A percentile compares a stretch with the other conserved stretches of the same genome.
phyloP scores from a whole-genome alignment of 2,888 invertebrate species.

The Eristalis intricaria region DNA sequence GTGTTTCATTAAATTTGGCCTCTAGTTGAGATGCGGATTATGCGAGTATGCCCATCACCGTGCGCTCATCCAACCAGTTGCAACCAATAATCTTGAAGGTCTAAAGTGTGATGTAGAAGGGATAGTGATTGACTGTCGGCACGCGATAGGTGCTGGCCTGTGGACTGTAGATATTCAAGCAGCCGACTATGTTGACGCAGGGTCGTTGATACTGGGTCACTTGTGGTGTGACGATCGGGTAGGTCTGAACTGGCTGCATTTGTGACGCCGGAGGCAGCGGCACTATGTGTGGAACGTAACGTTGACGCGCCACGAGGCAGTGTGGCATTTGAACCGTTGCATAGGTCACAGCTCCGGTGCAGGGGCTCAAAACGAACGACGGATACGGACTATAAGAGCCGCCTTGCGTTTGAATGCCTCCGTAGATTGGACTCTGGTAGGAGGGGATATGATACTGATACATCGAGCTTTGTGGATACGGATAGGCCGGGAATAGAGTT shows the following conservation, averaged over 20 bases:
- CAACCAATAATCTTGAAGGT: constrained; percentile 17
- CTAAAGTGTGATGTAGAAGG: constrained; percentile 58
- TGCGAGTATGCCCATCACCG: constrained; percentile 22
- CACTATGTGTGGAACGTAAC: constrained; percentile 1
- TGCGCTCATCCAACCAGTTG: constrained; percentile 43
- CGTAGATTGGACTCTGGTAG: constrained; percentile 3
- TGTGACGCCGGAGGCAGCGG: not conserved
- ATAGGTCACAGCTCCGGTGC: not conserved
- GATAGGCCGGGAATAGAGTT: not conserved
- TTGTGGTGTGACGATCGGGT: constrained; percentile 16
- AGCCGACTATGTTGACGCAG: constrained; percentile 35
- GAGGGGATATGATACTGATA: not conserved
- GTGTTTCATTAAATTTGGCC: constrained; percentile 12
- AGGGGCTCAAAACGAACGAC: constrained; percentile 10
- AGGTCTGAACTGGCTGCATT: not conserved
- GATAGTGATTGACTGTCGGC: constrained; percentile 47
- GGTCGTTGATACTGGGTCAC: constrained; percentile 13
- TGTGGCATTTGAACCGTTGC: not conserved
- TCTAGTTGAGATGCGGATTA: not conserved
- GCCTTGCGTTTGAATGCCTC: constrained; percentile 2
- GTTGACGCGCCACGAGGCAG: constrained; percentile 1
- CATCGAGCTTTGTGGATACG: not conserved
- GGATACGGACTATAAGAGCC: not conserved
- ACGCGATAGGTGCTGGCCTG: constrained; percentile 12
- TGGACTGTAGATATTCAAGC: constrained; percentile 17